Conservation (phyloP, 2,113 vertebrate species). For the Acinonyx jubatus region DNA sequence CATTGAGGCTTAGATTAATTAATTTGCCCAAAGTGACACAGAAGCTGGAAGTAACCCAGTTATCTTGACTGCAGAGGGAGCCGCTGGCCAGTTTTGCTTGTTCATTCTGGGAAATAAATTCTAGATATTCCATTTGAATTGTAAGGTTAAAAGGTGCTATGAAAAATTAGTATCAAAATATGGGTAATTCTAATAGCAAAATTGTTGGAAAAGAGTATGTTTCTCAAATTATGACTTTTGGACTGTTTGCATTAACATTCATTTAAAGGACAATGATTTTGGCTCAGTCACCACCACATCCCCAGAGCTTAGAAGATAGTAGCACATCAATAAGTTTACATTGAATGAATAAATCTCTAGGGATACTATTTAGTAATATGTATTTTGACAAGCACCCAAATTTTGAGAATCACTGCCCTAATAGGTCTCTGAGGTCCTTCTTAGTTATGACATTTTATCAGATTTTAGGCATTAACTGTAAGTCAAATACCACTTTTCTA, state of each 20-base stretch:
- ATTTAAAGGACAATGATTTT: neutral
- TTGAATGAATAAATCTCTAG: neutral
- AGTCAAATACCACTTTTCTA: conserved; percentile 33
- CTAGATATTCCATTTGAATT: neutral
- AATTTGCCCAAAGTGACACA: neutral
- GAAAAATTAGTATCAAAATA: conserved; percentile 31
- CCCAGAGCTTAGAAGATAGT: neutral
- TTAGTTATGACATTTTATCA: neutral
- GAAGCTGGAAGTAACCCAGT: neutral
- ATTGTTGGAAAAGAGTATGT: neutral
- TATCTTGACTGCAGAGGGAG: neutral
- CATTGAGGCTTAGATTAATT: neutral
- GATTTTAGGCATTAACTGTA: conserved; percentile 15
- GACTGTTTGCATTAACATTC: neutral
- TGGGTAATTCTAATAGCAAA: neutral
- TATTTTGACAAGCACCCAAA: neutral
- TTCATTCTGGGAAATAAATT: neutral
- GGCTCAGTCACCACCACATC: neutral
- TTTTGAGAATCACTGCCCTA: neutral
- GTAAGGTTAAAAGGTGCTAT: neutral
- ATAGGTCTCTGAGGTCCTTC: neutral
- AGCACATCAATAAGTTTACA: neutral
- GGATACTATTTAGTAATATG: neutral
- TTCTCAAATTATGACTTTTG: neutral
- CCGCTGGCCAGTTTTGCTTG: neutral